Conservation (phyloP, 2,888 invertebrate species). For the Blomia tropicalis region DNA sequence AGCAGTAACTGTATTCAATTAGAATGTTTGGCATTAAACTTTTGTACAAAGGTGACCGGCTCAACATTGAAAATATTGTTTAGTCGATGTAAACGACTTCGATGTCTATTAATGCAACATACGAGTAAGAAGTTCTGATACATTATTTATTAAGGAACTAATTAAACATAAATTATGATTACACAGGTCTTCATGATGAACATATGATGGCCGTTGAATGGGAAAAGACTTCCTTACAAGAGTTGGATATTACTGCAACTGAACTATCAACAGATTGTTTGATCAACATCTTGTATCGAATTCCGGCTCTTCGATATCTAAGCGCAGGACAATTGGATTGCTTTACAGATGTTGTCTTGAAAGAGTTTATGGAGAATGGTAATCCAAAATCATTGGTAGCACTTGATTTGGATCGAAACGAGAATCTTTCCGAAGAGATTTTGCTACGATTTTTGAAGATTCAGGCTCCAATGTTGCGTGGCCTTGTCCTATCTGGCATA, state of each 20-base stretch:
- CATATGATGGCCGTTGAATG: slow-evolving; percentile 90
- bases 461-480: slow-evolving; percentile 72
- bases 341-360: slow-evolving; percentile 83
- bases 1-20: slow-evolving; percentile 70
- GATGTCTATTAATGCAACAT: slow-evolving; percentile 85
- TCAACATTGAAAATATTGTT: slow-evolving; percentile 84
- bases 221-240: slow-evolving; percentile 80
- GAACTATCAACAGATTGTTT: slow-evolving; percentile 85
- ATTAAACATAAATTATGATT: background rate
- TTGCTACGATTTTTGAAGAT: slow-evolving; percentile 77
- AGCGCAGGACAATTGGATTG: slow-evolving; percentile 94
- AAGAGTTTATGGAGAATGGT: slow-evolving; percentile 75
- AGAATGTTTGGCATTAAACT: slow-evolving; percentile 92
- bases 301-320: slow-evolving; percentile 59
- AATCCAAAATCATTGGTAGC: slow-evolving; percentile 56
- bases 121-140: slow-evolving; percentile 50
- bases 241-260: slow-evolving; percentile 90
- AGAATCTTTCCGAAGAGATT: slow-evolving; percentile 81
- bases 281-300: slow-evolving; percentile 71
- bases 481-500: slow-evolving; percentile 79
- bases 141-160: background rate
- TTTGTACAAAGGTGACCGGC: slow-evolving; percentile 88
- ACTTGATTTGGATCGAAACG: slow-evolving; percentile 82
- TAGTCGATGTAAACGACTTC: slow-evolving; percentile 76
- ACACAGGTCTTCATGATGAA: slow-evolving; percentile 66